phyloP scores from a whole-genome alignment of 2,888 invertebrate species.

The Caenorhabditis imperialis region DNA sequence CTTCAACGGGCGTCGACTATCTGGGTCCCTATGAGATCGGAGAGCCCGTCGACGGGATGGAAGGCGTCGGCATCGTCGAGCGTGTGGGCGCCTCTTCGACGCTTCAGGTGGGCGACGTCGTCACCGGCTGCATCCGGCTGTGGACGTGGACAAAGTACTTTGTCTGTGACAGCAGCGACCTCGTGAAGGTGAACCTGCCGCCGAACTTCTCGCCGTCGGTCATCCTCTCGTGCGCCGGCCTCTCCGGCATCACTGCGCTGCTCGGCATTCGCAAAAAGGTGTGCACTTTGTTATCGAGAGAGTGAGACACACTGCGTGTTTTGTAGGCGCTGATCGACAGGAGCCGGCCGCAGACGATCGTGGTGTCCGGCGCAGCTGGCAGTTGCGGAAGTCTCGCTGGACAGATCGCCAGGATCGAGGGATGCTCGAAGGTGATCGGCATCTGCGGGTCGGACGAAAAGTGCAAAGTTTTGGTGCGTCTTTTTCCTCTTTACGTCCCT shows the following conservation, averaged over 20 bases:
- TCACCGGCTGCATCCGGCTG: conserved; percentile 54
- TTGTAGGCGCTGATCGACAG: conserved; percentile 76
- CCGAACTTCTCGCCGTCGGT: conserved; percentile 66
- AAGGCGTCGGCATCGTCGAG: conserved; percentile 77
- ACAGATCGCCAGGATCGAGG: conserved; percentile 78
- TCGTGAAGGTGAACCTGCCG: conserved; percentile 62
- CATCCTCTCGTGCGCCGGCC: conserved; percentile 73
- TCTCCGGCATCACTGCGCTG: conserved; percentile 78
- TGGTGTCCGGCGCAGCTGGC: conserved; percentile 79
- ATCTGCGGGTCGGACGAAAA: conserved; percentile 79
- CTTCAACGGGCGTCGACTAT: conserved; percentile 79
- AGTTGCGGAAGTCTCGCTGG: conserved; percentile 79
- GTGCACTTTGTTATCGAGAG: conserved; percentile 19
- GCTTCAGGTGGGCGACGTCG: conserved; percentile 55
- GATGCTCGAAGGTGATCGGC: conserved; percentile 78
- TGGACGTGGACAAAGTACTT: conserved; percentile 64
- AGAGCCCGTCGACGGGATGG: conserved; percentile 77
- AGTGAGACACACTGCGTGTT: not conserved
- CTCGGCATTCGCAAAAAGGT: conserved; percentile 73
- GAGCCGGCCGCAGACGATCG: conserved; percentile 78
- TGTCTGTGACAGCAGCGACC: conserved; percentile 55
- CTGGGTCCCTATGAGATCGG: conserved; percentile 77
- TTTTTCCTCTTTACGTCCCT: not conserved
- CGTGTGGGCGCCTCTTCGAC: conserved; percentile 29
- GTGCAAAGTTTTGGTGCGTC: conserved; percentile 74